Conservation (phyloP, 1,140 invertebrate species). For the Drosophila guanche region DNA sequence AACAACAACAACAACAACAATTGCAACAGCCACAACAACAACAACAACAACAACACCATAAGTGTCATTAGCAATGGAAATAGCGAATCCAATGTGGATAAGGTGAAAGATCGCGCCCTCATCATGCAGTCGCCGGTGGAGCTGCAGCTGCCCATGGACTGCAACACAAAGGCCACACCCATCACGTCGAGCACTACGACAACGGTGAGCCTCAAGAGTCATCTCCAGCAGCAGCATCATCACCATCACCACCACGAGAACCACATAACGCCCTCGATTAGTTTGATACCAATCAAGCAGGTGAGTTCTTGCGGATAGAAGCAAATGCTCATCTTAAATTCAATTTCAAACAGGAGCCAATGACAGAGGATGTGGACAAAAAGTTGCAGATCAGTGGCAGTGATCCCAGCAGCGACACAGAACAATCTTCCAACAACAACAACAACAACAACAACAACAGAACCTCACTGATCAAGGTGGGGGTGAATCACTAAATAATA, state of each 20-base stretch:
- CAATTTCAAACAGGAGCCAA: constrained; percentile 40
- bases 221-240: constrained; percentile 30
- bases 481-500: too few relatives aligned
- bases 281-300: constrained; percentile 93
- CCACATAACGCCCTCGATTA: constrained; percentile 91
- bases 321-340: too few relatives aligned
- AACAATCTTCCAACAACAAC: constrained; percentile 68
- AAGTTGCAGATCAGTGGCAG: constrained; percentile 59
- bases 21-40: constrained; percentile 58
- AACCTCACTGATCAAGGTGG: constrained; percentile 82
- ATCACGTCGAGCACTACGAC: constrained; percentile 74
- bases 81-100: constrained; percentile 34
- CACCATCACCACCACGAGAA: constrained; percentile 83
- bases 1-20: constrained; percentile 26
- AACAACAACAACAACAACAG: constrained; percentile 73
- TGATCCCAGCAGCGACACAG: constrained; percentile 70
- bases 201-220: constrained; percentile 48
- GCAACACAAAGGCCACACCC: constrained; percentile 77
- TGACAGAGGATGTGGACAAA: constrained; percentile 51
- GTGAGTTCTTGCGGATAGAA: constrained; percentile 76
- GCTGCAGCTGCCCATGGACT: constrained; percentile 76
- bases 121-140: constrained; percentile 68
- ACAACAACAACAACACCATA: constrained; percentile 36
- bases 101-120: constrained; percentile 64
- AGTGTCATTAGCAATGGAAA: constrained; percentile 50